Evolutionary conservation across 92 coral and sea anemone genomes (phyloP).

Genomic region (Epizoanthus scotinus): DNA sequence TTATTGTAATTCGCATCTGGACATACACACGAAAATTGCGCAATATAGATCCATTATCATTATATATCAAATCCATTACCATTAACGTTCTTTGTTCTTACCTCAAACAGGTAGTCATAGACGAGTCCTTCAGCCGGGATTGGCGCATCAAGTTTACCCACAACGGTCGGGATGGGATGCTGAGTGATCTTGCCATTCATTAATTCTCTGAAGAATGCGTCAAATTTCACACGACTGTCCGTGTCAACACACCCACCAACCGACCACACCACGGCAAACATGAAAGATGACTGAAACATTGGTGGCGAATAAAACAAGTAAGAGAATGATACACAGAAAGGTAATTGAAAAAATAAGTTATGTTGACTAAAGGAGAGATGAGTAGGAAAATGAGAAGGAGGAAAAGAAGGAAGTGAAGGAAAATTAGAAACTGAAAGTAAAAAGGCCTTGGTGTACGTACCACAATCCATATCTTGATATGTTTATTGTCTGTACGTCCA

Average conservation of each 20-base stretch:
- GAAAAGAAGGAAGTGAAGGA: too few relatives aligned
- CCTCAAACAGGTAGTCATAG: constrained; percentile 98
- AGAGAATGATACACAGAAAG: too few relatives aligned
- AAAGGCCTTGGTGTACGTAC: constrained; percentile 49
- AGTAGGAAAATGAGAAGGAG: too few relatives aligned
- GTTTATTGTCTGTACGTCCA: constrained; percentile 72
- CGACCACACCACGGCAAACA: constrained; percentile 97
- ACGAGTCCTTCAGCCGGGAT: constrained; percentile 96
- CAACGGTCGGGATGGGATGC: constrained; percentile 82
- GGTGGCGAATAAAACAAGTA: not conserved
- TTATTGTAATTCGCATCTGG: too few relatives aligned
- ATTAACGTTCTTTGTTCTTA: constrained; percentile 25
- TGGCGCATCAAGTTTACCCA: constrained; percentile 92
- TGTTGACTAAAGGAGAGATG: too few relatives aligned
- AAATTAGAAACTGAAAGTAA: not conserved
- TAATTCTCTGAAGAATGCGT: constrained; percentile 81
- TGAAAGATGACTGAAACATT: constrained; percentile 82
- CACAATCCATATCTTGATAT: constrained; percentile 89
- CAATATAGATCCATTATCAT: too few relatives aligned
- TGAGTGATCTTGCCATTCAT: constrained; percentile 82
- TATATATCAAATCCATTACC: too few relatives aligned
- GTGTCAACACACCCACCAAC: constrained; percentile 99
- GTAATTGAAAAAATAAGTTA: too few relatives aligned
- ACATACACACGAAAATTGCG: too few relatives aligned
- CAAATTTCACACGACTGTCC: constrained; percentile 93